Percentiles rank a stretch among this genome's conserved stretches.
These are phyloP conservation scores for Epinephelus coioides DNA, from an alignment of 2,797 vertebrate species.

Conservation along the genomic window DNA sequence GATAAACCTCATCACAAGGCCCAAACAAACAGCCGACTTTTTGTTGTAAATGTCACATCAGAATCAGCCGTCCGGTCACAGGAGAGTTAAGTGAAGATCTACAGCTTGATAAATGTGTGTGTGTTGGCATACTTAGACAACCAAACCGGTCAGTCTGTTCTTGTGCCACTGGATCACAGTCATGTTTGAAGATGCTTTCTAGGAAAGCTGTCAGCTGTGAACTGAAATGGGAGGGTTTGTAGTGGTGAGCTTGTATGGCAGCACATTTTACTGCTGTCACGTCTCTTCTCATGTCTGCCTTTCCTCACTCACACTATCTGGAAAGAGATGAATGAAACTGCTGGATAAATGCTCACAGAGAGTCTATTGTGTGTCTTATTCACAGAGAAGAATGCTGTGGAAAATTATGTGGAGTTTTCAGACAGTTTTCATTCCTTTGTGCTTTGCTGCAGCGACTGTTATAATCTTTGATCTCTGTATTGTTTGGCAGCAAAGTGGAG, in stretches of 20 bases:
- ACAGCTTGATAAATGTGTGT: background rate
- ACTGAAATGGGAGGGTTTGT: constrained; percentile 2
- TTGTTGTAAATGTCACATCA: constrained; percentile 2
- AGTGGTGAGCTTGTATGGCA: background rate
- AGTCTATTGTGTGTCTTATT: background rate
- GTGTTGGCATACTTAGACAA: background rate
- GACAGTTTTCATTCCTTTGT: background rate
- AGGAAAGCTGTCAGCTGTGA: constrained; percentile 10
- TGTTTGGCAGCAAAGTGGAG: constrained; percentile 88
- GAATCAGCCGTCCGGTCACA: background rate
- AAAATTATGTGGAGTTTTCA: background rate
- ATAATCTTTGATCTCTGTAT: constrained; percentile 2
- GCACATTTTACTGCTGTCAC: constrained; percentile 9
- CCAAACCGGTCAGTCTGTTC: background rate
- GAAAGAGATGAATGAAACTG: constrained; percentile 12
- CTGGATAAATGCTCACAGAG: background rate
- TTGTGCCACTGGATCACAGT: background rate
- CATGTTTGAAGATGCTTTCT: background rate
- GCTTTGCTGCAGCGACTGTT: background rate
- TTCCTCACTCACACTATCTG: background rate
- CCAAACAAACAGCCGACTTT: background rate
- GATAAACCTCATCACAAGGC: background rate
- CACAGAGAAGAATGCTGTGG: background rate
- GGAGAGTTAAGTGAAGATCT: background rate
- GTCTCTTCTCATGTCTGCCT: constrained; percentile 1